Evolutionary conservation across 2,888 invertebrate species (phyloP), one percentile per base, ranked within the genome.

Genomic region (Coelinius sp.): DNA sequence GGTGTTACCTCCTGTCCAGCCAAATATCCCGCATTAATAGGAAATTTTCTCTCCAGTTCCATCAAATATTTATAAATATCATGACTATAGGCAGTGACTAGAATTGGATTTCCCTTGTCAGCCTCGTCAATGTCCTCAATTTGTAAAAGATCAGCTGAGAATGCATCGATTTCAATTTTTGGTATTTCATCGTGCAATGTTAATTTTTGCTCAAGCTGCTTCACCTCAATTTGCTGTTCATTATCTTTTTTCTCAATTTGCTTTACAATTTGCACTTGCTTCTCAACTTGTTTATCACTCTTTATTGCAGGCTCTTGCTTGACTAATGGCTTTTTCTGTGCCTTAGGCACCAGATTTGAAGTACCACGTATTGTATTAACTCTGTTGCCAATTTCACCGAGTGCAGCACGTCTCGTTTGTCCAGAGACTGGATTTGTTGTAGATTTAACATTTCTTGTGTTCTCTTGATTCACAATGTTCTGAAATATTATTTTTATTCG

Each of bases 61-160:
- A 92, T 91, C 83, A 98, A 90, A 88, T 98, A 96, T 17, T 89
- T 89, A 84, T 96, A 97, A 84, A 98, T 98, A 81, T 98, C 97
- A 77, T 94, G 94, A 35, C 95, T 94, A 86, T 97, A 98, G 79
- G 94, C 93, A 14, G 94, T 92, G 84, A 96, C 94, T 79, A 96
- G 90, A 78, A 94, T 90, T 2, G 95, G 94, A 86, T 95, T 95
- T 53, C 91, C 90, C 46, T 89, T 90, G 83, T 95, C 94, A 62
- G 91, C 91, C 14, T 90, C 90, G 83, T 97, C 97, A 84, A 96
- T 94, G 80, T 95, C 92, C 80, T 92, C 92, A 75, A 93, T 89
- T 70, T 82, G 71, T 27, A 85, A 75, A 27, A 84, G 76, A 73
- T 85, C 84, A 0, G 83, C 81, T 8, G 85, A 84, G 73, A 86